phyloP scores from a whole-genome alignment of 2,797 vertebrate genomes.

The Dallia pectoralis region DNA sequence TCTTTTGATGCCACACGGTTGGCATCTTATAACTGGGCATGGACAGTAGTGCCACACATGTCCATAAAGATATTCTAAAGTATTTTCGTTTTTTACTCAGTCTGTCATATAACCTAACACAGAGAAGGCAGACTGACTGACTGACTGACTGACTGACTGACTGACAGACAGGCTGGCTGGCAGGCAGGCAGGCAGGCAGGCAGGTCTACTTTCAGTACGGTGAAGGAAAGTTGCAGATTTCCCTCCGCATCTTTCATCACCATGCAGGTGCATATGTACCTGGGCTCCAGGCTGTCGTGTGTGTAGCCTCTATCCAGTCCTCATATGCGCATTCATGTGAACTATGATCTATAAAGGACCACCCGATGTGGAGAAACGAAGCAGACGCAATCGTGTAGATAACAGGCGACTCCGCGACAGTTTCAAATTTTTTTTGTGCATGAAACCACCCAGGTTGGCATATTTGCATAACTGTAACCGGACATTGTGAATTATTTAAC shows the following conservation, averaged over 20 bases:
- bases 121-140: too few relatives aligned
- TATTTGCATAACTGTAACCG: not conserved
- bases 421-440: not conserved
- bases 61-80: not conserved
- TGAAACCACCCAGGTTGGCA: not conserved
- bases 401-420: not conserved
- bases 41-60: not conserved
- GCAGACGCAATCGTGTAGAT: not conserved
- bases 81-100: not conserved
- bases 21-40: not conserved
- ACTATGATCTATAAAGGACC: not conserved
- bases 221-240: constrained; percentile 37
- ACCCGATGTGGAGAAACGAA: not conserved
- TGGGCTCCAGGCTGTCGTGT: not conserved
- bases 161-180: too few relatives aligned
- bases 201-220: constrained; percentile 36
- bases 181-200: too few relatives aligned
- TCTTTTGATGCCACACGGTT: not conserved
- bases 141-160: too few relatives aligned
- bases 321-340: constrained; percentile 42
- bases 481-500: not conserved
- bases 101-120: not conserved
- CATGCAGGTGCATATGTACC: constrained; percentile 75
- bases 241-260: constrained; percentile 62
- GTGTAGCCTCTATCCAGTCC: not conserved